Evolutionary conservation across 2,113 vertebrate species (phyloP), one percentile per base, ranked within the genome.

Genomic region (Nycticryphes semicollaris): DNA sequence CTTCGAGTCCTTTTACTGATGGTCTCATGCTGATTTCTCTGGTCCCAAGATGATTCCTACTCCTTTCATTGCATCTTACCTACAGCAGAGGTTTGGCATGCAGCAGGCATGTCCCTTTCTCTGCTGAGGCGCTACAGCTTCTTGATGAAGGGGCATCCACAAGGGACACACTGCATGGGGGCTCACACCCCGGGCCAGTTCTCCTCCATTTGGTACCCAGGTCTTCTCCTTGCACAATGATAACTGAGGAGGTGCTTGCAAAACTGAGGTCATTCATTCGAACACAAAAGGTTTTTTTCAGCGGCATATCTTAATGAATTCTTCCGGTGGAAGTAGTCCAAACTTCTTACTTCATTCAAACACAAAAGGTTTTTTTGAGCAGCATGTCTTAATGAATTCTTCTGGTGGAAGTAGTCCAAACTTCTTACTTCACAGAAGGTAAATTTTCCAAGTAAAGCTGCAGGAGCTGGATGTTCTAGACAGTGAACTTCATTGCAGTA

Each of bases 221-320:
- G 37, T 41, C 41, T 10, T 77, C 50, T 62, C 64, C 53, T 87
- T 1, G 1, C 16, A n/a, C 24, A 15, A 5, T 0, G 1, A 1
- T 28, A 56, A 41, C n/a, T 19, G 47, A 62, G 18, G 47, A 77
- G 14, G 4, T 19, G 21, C 13, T 50, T 62, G 35, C 47, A 57
- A 77, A 86, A 25, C 21, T 17, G 9, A 25, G 27, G 35, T 12
- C 4, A 23, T 47, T 80, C 62, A 33, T 80, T 70, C 3, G 3
- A 30, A 59, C 27, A 41, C 59, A 60, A 21, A 67, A 41, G 9
- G 6, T 12, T 60, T 57, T 73, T 50, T 43, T 6, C 24, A 56
- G 41, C 37, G 35, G 4, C 4, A 9, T 3, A 0, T 70, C 54
- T 79, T 45, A 37, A 33, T 20, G 35, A 78, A 35, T 5, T 64